Evolutionary conservation across 2,113 vertebrate genomes (phyloP).

Genomic region (human (Homo sapiens)): GRCh38 chr16:88634501-88635000

Average conservation of each 20-base stretch:
- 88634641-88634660: neutral
- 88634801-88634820: too few relatives aligned
- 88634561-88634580: conserved; percentile 78
- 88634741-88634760: too few relatives aligned
- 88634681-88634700: neutral
- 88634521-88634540: neutral
- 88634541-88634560: neutral
- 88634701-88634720: too few relatives aligned
- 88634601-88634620: conserved; percentile 11
- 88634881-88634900: too few relatives aligned
- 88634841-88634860: too few relatives aligned
- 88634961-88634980: neutral
- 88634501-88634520: neutral
- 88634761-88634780: too few relatives aligned
- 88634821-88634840: too few relatives aligned
- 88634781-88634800: too few relatives aligned
- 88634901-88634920: too few relatives aligned
- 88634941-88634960: neutral
- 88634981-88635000: neutral
- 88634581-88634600: conserved; percentile 64
- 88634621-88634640: neutral
- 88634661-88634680: neutral
- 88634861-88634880: too few relatives aligned
- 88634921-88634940: too few relatives aligned
- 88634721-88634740: too few relatives aligned